These are phyloP conservation scores for Andrena hattorfiana DNA, from an alignment of 2,888 invertebrate genomes.

Conservation along the genomic window DNA sequence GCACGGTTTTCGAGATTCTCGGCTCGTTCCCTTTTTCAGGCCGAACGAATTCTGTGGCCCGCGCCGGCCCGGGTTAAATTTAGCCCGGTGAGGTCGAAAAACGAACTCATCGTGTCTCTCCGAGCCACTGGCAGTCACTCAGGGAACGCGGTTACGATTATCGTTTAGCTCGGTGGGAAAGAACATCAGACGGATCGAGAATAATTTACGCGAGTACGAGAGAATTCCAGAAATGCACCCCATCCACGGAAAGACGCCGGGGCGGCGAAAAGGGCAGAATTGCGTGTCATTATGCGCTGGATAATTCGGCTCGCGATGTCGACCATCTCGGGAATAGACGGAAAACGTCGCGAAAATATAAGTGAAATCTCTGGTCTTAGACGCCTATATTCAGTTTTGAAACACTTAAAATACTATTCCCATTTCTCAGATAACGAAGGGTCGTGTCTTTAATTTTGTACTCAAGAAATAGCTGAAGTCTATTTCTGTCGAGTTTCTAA, in stretches of 20 bases:
- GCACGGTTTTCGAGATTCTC: conserved; percentile 52
- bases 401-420: neutral
- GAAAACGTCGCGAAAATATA: neutral
- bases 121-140: conserved; percentile 54
- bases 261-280: neutral
- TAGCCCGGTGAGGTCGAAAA: conserved; percentile 75
- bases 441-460: too few relatives aligned
- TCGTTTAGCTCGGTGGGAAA: conserved; percentile 32
- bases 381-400: neutral
- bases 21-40: conserved; percentile 59
- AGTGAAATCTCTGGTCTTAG: neutral
- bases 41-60: conserved; percentile 61
- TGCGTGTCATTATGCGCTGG: neutral
- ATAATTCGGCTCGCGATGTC: neutral
- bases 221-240: conserved; percentile 17
- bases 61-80: conserved; percentile 74
- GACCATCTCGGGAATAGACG: neutral
- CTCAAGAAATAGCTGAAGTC: too few relatives aligned
- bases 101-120: conserved; percentile 70
- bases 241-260: neutral
- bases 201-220: conserved; percentile 21
- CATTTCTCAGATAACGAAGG: neutral
- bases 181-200: conserved; percentile 31
- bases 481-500: too few relatives aligned
- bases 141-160: conserved; percentile 53